Evolutionary conservation across 1,140 invertebrate genomes (phyloP), one percentile per base, ranked within the genome.

Genomic region (Lerema accius): DNA sequence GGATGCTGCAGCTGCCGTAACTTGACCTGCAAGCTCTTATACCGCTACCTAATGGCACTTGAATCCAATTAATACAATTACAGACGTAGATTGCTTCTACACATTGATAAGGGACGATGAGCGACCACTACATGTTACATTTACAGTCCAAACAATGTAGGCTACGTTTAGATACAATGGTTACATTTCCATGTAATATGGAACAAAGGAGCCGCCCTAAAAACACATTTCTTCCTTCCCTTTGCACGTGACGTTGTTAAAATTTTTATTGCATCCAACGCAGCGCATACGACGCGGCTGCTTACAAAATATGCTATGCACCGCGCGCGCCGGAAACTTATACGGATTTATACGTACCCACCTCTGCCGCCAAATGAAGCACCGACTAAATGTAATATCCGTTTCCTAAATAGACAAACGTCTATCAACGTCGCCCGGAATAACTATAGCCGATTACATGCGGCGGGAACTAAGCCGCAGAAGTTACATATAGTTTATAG

Each of bases 331-430:
- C 85, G 86, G 86, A 89, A 88, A 86, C 82, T 69, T 77, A 73
- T 85, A 86, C 84, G 81, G 82, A 82, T 83, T 86, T 89, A 89
- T 86, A 86, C 83, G 83, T 79, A 81, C 78, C 82, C 78, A 86
- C 84, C 86, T 87, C 80, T 82, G 82, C 86, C 80, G 86, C 86
- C 86, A 89, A 89, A 89, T 88, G 86, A 84, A 88, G 85, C 79
- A 82, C 76, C 80, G 81, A 85, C 86, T 86, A 89, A 89, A 89
- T 88, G 86, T 89, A 88, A 89, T 89, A 89, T 89, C 86, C 86
- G 85, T 85, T 89, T 89, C 86, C 86, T 89, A 89, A 89, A 89
- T 89, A 89, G 86, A 89, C 86, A 88, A 89, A 88, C 86, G 86
- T 86, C 82, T 88, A 89, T 84, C 82, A 80, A 74, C 78, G 84